Conservation (phyloP, 2,797 vertebrate species). For the Austrolebias charrua region DNA sequence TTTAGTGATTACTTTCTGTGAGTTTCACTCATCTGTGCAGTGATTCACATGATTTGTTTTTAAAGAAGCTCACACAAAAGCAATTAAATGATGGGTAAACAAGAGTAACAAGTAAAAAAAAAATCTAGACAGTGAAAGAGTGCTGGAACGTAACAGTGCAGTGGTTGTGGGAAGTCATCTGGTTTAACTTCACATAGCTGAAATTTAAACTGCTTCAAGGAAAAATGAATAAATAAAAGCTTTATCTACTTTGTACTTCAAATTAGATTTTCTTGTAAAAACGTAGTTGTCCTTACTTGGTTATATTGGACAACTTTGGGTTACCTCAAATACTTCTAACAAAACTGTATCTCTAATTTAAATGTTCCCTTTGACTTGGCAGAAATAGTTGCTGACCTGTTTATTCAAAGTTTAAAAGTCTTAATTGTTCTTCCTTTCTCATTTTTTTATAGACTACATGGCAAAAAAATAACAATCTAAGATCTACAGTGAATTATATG, state of each 20-base stretch:
- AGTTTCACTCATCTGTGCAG: too few relatives aligned
- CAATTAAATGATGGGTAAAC: not conserved
- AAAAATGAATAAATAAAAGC: too few relatives aligned
- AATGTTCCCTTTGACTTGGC: conserved; percentile 1
- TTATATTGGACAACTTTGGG: conserved; percentile 38
- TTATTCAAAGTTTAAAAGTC: not conserved
- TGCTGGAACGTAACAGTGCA: conserved; percentile 28
- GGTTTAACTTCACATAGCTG: conserved; percentile 55
- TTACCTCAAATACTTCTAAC: conserved; percentile 35
- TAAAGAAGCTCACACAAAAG: too few relatives aligned
- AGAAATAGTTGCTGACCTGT: not conserved
- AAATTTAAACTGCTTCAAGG: too few relatives aligned
- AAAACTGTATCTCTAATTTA: conserved; percentile 16
- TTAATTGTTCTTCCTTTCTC: not conserved
- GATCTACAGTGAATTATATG: not conserved
- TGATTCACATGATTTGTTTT: too few relatives aligned
- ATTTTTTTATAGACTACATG: not conserved
- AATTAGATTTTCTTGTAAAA: too few relatives aligned
- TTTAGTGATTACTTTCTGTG: too few relatives aligned
- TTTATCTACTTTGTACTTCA: not conserved
- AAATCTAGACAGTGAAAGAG: conserved; percentile 26
- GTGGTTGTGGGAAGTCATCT: conserved; percentile 50
- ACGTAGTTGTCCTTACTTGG: conserved; percentile 28
- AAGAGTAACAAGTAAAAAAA: conserved; percentile 8
- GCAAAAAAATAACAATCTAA: too few relatives aligned